Conservation (phyloP, 2,888 invertebrate genomes). For the Harpalus rubripes region DNA sequence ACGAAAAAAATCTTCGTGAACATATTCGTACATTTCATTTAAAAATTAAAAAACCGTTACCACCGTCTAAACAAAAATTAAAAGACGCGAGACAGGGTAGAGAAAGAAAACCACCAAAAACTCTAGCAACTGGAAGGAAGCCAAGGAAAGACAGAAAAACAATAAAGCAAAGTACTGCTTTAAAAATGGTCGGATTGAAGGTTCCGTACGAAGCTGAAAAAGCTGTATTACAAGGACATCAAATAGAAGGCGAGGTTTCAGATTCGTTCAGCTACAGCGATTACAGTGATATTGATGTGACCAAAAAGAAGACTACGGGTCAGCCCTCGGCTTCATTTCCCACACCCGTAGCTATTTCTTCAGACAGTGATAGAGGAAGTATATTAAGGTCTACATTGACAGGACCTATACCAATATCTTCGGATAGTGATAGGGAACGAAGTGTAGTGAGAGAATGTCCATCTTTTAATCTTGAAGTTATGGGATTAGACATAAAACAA, state of each 20-base stretch:
- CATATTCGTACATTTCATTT: slow-evolving; percentile 50
- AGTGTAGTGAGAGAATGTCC: background rate
- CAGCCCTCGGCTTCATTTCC: too few species aligned
- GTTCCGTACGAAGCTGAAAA: slow-evolving; percentile 66
- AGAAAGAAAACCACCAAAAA: slow-evolving; percentile 29
- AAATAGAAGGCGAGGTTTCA: slow-evolving; percentile 56
- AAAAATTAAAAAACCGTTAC: slow-evolving; percentile 51
- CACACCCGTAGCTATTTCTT: background rate
- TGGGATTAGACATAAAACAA: background rate
- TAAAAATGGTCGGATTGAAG: slow-evolving; percentile 67
- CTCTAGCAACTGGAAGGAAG: slow-evolving; percentile 12
- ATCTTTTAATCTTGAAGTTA: background rate
- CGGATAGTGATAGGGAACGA: background rate
- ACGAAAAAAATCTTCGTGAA: slow-evolving; percentile 43
- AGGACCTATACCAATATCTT: background rate
- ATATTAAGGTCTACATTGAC: background rate
- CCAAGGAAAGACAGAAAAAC: slow-evolving; percentile 68
- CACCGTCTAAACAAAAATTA: slow-evolving; percentile 63
- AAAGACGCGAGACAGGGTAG: background rate
- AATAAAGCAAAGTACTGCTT: slow-evolving; percentile 68
- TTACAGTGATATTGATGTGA: slow-evolving; percentile 49
- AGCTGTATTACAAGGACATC: slow-evolving; percentile 65
- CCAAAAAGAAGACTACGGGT: background rate
- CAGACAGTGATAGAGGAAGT: slow-evolving; percentile 25
- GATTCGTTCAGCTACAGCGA: slow-evolving; percentile 43